phyloP scores from a whole-genome alignment of 2,113 vertebrate species.

The Mandrillus leucophaeus region DNA sequence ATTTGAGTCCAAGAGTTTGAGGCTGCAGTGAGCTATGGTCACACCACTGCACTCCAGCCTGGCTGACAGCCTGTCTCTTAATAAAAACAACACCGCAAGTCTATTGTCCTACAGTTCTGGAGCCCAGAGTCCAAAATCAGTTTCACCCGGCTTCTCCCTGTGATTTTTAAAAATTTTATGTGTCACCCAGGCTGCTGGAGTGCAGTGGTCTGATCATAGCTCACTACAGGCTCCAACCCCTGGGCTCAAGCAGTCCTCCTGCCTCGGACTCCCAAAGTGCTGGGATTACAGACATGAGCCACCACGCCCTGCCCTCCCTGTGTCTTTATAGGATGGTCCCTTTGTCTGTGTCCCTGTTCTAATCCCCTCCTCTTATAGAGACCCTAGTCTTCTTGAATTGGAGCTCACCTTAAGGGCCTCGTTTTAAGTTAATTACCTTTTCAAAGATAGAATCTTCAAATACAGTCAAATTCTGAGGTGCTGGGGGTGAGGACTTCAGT shows the following conservation, averaged over 20 bases:
- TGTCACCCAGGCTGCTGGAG: not conserved
- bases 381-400: not conserved
- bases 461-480: not conserved
- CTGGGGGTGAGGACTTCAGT: not conserved
- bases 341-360: no score
- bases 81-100: not conserved
- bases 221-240: no score
- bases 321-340: no score
- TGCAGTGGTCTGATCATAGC: no score
- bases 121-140: not conserved
- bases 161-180: not conserved
- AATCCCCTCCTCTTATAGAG: no score
- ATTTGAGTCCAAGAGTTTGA: no score
- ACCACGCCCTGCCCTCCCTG: no score
- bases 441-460: not conserved
- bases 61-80: not conserved
- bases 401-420: not conserved
- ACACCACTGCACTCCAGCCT: no score
- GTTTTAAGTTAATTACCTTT: not conserved
- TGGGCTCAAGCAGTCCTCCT: no score
- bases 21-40: no score
- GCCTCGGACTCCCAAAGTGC: no score
- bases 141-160: not conserved
- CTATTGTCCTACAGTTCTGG: not conserved
- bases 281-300: no score